Conservation (phyloP, 1,140 invertebrate genomes). For the Trypoxylus dichotomus region DNA sequence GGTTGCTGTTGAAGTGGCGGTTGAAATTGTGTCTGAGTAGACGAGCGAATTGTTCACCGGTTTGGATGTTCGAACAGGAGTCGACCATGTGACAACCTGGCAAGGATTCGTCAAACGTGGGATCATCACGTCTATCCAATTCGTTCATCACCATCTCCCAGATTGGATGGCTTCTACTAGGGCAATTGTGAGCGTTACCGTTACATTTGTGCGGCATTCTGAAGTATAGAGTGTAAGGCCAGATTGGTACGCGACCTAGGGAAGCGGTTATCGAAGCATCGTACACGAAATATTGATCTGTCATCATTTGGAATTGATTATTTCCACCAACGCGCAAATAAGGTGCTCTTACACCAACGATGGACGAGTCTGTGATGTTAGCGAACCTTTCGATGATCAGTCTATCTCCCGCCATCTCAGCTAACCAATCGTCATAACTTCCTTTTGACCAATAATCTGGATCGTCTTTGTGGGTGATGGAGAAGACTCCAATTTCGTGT, state of each 20-base stretch:
- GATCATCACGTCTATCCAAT: constrained; percentile 86
- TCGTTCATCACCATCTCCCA: constrained; percentile 97
- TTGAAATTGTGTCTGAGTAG: constrained; percentile 92
- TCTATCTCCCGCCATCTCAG: constrained; percentile 93
- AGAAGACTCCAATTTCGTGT: constrained; percentile 93
- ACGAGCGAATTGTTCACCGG: constrained; percentile 83
- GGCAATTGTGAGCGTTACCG: constrained; percentile 90
- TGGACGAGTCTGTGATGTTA: constrained; percentile 87
- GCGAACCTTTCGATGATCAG: constrained; percentile 86
- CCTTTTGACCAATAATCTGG: constrained; percentile 87
- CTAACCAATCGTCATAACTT: constrained; percentile 46
- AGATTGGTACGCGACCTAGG: constrained; percentile 84
- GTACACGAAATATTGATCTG: constrained; percentile 92
- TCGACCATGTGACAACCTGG: constrained; percentile 94
- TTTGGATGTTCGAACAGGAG: constrained; percentile 89
- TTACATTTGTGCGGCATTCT: constrained; percentile 94
- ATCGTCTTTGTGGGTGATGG: constrained; percentile 89
- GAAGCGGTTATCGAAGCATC: constrained; percentile 92
- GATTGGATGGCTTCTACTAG: constrained; percentile 85
- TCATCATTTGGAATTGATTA: constrained; percentile 57
- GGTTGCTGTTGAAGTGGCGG: constrained; percentile 89
- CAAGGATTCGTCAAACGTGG: constrained; percentile 85
- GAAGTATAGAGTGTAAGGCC: constrained; percentile 95
- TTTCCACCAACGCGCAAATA: constrained; percentile 91
- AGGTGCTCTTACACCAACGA: constrained; percentile 86